Conservation (phyloP, 2,113 vertebrate species). For the Oreochromis aureus region DNA sequence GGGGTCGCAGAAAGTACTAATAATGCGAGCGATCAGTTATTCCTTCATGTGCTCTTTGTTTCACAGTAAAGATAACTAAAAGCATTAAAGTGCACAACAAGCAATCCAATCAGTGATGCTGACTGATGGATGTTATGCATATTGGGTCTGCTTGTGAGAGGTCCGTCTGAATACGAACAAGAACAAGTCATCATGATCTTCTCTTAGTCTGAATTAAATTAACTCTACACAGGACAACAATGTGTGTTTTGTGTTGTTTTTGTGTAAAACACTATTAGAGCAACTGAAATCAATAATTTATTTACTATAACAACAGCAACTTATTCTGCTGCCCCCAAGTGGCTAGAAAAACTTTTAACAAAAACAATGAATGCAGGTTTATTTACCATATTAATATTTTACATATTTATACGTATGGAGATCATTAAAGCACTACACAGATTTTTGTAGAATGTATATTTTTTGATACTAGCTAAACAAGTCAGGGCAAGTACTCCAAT, state of each 20-base stretch:
- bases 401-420: neutral
- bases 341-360: neutral
- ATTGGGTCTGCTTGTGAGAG: neutral
- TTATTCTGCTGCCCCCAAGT: neutral
- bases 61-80: neutral
- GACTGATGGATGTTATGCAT: neutral
- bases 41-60: neutral
- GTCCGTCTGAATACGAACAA: fast-evolving
- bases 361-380: neutral
- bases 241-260: neutral
- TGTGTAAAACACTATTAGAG: fast-evolving
- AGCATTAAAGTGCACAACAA: neutral
- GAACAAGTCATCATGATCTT: neutral
- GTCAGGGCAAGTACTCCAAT: neutral
- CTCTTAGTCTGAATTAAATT: neutral
- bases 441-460: neutral
- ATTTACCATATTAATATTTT: neutral
- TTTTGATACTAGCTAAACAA: neutral
- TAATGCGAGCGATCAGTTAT: fast-evolving
- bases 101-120: neutral
- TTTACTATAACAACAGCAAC: neutral
- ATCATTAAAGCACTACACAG: neutral
- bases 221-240: fast-evolving
- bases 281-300: neutral
- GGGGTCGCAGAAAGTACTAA: neutral